Percentiles rank a stretch among this genome's conserved stretches.
Conservation (phyloP, 2,888 invertebrate species). For the Taphrorychus bicolor region DNA sequence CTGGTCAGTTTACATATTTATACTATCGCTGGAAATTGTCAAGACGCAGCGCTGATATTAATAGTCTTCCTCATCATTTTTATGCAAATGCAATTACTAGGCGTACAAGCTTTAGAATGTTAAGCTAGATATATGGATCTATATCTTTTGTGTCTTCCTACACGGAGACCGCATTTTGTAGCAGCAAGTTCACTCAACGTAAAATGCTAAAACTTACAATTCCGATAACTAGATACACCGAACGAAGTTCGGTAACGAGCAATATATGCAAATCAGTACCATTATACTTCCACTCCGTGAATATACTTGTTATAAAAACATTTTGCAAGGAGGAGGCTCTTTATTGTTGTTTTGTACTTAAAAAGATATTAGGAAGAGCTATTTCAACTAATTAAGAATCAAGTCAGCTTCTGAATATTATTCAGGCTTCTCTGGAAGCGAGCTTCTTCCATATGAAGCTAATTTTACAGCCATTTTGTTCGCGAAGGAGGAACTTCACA, state of each 20-base stretch:
- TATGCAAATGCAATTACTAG: slow-evolving; percentile 19
- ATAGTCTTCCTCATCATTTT: slow-evolving; percentile 9
- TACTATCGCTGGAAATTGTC: neutral
- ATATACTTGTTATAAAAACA: slow-evolving; percentile 51
- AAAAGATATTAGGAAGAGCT: slow-evolving; percentile 16
- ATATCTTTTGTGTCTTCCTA: slow-evolving; percentile 16
- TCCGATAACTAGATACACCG: slow-evolving; percentile 52
- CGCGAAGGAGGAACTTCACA: too few relatives aligned
- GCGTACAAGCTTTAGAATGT: slow-evolving; percentile 15
- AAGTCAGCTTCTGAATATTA: neutral
- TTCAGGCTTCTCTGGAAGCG: neutral
- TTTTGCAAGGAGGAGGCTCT: slow-evolving; percentile 35
- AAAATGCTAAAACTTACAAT: slow-evolving; percentile 45
- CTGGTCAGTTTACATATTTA: neutral
- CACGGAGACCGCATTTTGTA: slow-evolving; percentile 12
- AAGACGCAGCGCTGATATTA: neutral
- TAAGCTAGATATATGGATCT: slow-evolving; percentile 30
- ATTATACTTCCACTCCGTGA: slow-evolving; percentile 56
- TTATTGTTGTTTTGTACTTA: slow-evolving; percentile 21
- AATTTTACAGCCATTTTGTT: neutral
- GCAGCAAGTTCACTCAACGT: slow-evolving; percentile 26
- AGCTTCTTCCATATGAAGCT: neutral
- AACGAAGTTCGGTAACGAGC: slow-evolving; percentile 55
- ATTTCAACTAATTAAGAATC: slow-evolving; percentile 16
- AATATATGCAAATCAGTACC: slow-evolving; percentile 59